These are phyloP conservation scores for Carassius gibelio DNA, from an alignment of 2,113 vertebrate genomes.

Conservation along the genomic window DNA sequence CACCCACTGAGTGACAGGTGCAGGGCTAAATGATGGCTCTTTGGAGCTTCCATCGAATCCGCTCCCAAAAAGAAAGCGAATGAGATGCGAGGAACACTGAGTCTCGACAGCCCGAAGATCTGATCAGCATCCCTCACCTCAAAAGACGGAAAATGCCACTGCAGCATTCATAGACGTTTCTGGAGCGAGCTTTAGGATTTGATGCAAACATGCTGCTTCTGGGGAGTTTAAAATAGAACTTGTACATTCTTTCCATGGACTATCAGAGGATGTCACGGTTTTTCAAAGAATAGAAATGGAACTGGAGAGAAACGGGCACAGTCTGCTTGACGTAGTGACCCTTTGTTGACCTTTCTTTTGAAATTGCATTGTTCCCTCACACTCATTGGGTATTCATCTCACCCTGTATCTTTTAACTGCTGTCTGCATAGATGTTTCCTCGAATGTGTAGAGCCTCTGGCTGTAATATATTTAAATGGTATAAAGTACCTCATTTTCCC, in stretches of 20 bases:
- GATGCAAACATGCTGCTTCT: conserved; percentile 24
- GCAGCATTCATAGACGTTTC: conserved; percentile 9
- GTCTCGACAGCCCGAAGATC: conserved; percentile 19
- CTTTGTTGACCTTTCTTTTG: conserved; percentile 34
- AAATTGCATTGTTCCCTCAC: conserved; percentile 43
- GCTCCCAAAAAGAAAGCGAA: conserved; percentile 51
- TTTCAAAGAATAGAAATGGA: neutral
- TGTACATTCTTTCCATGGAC: neutral
- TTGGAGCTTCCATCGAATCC: conserved; percentile 54
- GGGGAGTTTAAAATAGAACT: conserved; percentile 14
- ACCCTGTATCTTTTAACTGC: conserved; percentile 50
- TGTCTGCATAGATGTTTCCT: conserved; percentile 54
- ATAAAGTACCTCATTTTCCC: conserved; percentile 58
- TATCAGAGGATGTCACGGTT: neutral
- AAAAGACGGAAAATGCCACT: conserved; percentile 36
- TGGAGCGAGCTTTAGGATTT: conserved; percentile 26
- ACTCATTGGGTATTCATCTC: conserved; percentile 44
- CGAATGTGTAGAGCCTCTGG: conserved; percentile 48
- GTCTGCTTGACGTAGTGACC: conserved; percentile 23
- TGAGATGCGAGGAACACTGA: conserved; percentile 43
- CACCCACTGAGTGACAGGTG: conserved; percentile 57
- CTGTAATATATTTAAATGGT: conserved; percentile 61
- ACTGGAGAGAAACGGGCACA: neutral
- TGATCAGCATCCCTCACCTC: conserved; percentile 34
- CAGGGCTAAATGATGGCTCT: conserved; percentile 53